Conservation (phyloP, 2,113 vertebrate genomes). For the Taxidea taxus region DNA sequence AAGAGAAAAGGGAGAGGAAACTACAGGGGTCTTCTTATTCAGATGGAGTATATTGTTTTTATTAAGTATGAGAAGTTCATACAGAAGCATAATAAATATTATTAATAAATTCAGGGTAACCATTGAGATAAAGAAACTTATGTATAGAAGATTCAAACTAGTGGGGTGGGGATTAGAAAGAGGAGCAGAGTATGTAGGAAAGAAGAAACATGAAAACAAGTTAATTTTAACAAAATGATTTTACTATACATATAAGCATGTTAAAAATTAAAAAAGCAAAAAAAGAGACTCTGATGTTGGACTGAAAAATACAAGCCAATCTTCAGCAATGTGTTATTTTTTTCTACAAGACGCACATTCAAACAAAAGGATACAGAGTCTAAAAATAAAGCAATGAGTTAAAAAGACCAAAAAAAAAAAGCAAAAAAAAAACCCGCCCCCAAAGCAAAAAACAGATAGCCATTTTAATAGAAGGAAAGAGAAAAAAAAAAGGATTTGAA, state of each 20-base stretch:
- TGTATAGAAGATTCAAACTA: neutral
- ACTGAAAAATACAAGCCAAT: neutral
- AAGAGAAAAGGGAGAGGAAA: neutral
- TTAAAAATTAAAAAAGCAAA: constrained; percentile 3
- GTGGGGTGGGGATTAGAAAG: too few species aligned
- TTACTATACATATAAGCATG: neutral
- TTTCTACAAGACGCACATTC: neutral
- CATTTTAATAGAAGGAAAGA: neutral
- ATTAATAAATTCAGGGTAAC: neutral
- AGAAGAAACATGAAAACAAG: neutral
- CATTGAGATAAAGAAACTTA: neutral
- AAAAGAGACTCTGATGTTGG: neutral
- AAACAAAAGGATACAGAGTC: neutral
- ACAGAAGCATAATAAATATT: neutral
- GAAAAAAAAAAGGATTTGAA: neutral
- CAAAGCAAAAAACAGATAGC: neutral
- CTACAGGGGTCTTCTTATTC: neutral
- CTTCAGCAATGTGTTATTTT: neutral
- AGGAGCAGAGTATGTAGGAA: neutral
- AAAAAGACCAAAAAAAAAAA: neutral
- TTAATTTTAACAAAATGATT: neutral
- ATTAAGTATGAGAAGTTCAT: neutral
- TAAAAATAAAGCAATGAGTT: neutral
- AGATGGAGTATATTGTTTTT: neutral
- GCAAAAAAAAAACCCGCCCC: neutral